Evolutionary conservation across 2,113 vertebrate species (phyloP), one percentile per base, ranked within the genome.

Genomic region (Mastomys natalensis): DNA sequence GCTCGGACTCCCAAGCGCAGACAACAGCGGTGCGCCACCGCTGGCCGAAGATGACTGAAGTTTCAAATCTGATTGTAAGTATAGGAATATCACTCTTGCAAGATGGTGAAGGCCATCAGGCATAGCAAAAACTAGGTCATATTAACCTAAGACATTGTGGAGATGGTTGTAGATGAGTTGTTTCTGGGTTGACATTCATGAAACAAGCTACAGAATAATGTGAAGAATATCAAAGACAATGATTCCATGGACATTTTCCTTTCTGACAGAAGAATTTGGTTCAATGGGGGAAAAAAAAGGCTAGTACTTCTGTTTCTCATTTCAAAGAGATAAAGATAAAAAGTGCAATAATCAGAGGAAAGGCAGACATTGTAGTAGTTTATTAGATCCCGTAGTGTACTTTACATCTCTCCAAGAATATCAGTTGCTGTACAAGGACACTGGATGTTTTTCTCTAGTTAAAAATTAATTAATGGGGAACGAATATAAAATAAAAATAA

Each of bases 181-280:
- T 94, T 97, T 98, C 98, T 98, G 98, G 98, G 98, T 98, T 96
- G 97, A 97, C 97, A 97, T 97, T 97, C 96, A 98, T 90, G 93
- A 98, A 96, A 97, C 97, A 98, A 98, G 97, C 97, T 98, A 98
- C 97, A 86, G 98, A 97, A 97, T 98, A 96, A 97, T 95, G 96
- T 90, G 89, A 97, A 97, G 97, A 98, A 97, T 96, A 96, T 87
- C 91, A 92, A 97, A 84, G 95, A 97, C 96, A 97, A 93, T 96
- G 98, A 95, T 95, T 97, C 97, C 95, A 87, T 80, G 84, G 95
- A 78, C 2, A 3, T 98, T 77, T 66, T 68, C 19, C 7, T 7
- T 17, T 45, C 86, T 91, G 97, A 93, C 90, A 95, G 95, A 40
- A 92, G 91, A 64, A 92, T 89, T 86, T 95, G 62, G 84, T 51